Evolutionary conservation across 2,113 vertebrate genomes (phyloP).

Genomic region (Alligator sinensis): DNA sequence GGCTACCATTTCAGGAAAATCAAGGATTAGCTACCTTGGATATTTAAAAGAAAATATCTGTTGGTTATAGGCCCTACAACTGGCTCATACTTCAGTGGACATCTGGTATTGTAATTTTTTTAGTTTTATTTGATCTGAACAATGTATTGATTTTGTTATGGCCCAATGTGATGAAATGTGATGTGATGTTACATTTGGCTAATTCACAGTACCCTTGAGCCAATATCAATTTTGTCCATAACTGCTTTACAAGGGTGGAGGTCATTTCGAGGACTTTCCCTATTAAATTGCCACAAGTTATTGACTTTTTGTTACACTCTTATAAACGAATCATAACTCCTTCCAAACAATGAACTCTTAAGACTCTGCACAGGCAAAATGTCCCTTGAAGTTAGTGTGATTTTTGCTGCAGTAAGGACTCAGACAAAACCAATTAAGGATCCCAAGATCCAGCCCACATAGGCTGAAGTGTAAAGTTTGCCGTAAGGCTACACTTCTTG

Average conservation of each 20-base stretch:
- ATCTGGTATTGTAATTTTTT: slow-evolving; percentile 5
- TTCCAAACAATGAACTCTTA: slow-evolving; percentile 17
- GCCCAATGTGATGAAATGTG: slow-evolving; percentile 20
- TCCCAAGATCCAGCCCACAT: not conserved
- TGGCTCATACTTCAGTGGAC: not conserved
- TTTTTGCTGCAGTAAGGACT: slow-evolving; percentile 33
- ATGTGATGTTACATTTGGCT: slow-evolving; percentile 52
- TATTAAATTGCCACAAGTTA: not conserved
- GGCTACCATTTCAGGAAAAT: slow-evolving; percentile 17
- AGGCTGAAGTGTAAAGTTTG: not conserved
- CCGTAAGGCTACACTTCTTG: not conserved
- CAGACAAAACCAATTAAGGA: slow-evolving; percentile 15
- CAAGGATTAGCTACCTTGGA: not conserved
- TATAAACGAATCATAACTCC: slow-evolving; percentile 3
- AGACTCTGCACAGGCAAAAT: not conserved
- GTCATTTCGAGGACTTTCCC: not conserved
- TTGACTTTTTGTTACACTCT: not conserved
- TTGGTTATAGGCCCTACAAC: not conserved
- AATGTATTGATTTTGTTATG: slow-evolving; percentile 47
- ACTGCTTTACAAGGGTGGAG: slow-evolving; percentile 29
- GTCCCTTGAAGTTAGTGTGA: slow-evolving; percentile 9
- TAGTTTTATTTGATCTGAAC: slow-evolving; percentile 36
- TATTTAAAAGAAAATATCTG: slow-evolving; percentile 40
- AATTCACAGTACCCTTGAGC: slow-evolving; percentile 49
- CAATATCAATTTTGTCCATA: slow-evolving; percentile 43